Evolutionary conservation across 2,888 invertebrate species (phyloP).

Genomic region (Thereva unica): DNA sequence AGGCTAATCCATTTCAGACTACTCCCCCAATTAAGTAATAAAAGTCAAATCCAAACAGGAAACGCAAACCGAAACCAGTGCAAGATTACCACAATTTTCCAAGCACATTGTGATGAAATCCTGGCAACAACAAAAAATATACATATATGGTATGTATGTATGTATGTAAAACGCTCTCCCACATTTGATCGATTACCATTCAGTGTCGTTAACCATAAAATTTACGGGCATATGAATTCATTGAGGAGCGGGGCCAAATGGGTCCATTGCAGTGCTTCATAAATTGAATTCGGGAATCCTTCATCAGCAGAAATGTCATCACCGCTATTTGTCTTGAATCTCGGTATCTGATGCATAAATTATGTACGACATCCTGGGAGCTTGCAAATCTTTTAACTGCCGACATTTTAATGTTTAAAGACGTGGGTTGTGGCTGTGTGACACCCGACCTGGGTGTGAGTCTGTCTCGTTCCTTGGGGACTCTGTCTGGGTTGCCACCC

Average conservation of each 20-base stretch:
- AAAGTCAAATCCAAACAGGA: no score
- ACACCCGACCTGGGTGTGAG: background rate
- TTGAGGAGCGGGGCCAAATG: conserved; percentile 1
- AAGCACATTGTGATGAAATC: no score
- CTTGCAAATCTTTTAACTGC: conserved; percentile 4
- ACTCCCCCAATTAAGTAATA: no score
- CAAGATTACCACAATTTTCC: no score
- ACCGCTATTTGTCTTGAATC: background rate
- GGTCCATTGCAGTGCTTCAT: conserved; percentile 14
- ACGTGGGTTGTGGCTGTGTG: background rate
- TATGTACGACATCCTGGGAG: background rate
- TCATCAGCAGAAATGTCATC: conserved; percentile 22
- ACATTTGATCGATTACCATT: no score
- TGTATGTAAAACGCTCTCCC: no score
- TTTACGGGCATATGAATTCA: conserved; percentile 9
- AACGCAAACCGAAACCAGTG: no score
- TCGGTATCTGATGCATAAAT: conserved; percentile 17
- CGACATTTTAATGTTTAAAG: conserved; percentile 8
- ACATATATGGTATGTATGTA: no score
- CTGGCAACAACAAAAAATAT: no score
- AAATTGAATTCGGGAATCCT: conserved; percentile 24
- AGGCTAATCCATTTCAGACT: no score
- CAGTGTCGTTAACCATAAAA: background rate
- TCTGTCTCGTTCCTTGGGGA: conserved; percentile 1
- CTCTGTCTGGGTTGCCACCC: background rate